Evolutionary conservation across 2,888 invertebrate genomes (phyloP).

Genomic region (Rhingia campestris): DNA sequence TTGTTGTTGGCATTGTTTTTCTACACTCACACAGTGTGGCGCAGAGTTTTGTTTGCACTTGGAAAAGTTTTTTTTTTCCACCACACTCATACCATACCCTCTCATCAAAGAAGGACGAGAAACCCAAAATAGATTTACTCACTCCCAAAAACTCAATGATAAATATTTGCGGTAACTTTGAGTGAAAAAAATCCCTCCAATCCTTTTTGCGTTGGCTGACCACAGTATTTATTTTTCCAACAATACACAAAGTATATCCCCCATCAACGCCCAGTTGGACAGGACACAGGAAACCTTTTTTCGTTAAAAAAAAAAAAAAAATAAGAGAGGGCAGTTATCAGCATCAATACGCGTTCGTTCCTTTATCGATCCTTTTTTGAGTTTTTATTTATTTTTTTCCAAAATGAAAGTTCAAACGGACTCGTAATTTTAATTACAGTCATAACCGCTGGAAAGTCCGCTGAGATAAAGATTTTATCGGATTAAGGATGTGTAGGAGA

Average conservation of each 20-base stretch:
- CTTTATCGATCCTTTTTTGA: neutral
- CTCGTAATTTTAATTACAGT: neutral
- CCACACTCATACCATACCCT: neutral
- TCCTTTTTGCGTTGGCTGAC: slow-evolving; percentile 52
- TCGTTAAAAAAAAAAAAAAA: no score
- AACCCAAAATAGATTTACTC: slow-evolving; percentile 43
- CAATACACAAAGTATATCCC: slow-evolving; percentile 30
- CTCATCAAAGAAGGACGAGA: neutral
- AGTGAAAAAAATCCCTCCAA: slow-evolving; percentile 61
- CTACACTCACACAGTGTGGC: slow-evolving; percentile 7
- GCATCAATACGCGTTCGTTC: slow-evolving; percentile 15
- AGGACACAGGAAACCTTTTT: neutral
- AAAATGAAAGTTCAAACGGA: neutral
- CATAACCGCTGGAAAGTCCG: neutral
- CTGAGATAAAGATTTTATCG: neutral
- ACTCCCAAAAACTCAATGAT: slow-evolving; percentile 39
- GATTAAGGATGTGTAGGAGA: neutral
- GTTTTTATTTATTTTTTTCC: neutral
- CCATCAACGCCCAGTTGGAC: neutral
- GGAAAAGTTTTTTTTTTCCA: slow-evolving; percentile 29
- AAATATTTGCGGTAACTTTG: slow-evolving; percentile 63
- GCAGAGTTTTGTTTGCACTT: slow-evolving; percentile 27
- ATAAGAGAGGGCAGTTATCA: neutral
- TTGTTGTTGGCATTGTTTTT: neutral
- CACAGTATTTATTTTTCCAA: slow-evolving; percentile 60